Conservation (phyloP, 1,140 invertebrate species). For the Drosophila nasuta region DNA sequence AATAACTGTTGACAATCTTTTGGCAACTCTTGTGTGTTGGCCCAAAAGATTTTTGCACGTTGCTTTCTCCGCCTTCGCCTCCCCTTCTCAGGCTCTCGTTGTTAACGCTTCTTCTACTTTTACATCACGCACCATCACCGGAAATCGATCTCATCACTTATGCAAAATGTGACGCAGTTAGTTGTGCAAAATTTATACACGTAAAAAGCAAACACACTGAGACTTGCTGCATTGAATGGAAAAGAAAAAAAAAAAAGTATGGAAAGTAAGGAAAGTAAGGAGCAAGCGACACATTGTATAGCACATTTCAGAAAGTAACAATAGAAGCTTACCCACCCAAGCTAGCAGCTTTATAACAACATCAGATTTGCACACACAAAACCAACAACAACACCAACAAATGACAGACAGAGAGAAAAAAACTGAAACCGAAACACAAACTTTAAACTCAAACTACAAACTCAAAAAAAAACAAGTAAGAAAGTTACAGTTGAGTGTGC, state of each 20-base stretch:
- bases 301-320: conserved; percentile 19
- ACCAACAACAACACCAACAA: background rate
- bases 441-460: background rate
- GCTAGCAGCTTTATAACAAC: conserved; percentile 37
- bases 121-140: conserved; percentile 72
- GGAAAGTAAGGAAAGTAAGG: too few species aligned
- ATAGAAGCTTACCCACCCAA: background rate
- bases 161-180: conserved; percentile 83
- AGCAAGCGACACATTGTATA: conserved; percentile 15
- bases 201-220: conserved; percentile 19
- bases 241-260: too few species aligned
- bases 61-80: background rate
- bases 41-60: conserved; percentile 45
- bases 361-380: conserved; percentile 39
- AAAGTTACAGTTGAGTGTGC: too few species aligned
- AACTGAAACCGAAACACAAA: conserved; percentile 1
- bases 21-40: conserved; percentile 66
- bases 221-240: background rate
- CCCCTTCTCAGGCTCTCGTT: background rate
- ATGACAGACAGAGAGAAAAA: background rate
- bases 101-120: conserved; percentile 14
- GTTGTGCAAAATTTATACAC: conserved; percentile 74
- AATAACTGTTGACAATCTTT: conserved; percentile 81
- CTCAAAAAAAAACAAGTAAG: too few species aligned
- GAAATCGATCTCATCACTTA: conserved; percentile 83